A percentile compares a stretch with the other conserved stretches of the same genome.
Conservation (phyloP, 2,113 vertebrate species). For the Platichthys stellatus region DNA sequence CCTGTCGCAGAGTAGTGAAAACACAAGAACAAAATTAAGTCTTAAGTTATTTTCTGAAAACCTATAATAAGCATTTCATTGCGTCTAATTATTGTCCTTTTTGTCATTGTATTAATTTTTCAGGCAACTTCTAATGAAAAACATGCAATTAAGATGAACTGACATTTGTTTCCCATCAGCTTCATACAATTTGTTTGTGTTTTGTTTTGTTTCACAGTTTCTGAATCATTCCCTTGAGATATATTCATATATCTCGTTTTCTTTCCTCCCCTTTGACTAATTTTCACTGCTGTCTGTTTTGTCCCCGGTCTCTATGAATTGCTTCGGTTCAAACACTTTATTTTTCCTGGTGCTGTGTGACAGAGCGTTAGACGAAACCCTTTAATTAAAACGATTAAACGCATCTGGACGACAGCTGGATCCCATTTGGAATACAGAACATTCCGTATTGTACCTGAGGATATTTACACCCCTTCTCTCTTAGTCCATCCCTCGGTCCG, state of each 20-base stretch:
- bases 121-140: too few relatives aligned
- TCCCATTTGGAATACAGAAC: constrained; percentile 19
- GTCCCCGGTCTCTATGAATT: neutral
- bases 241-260: neutral
- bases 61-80: neutral
- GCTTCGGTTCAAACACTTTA: neutral
- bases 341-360: neutral
- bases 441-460: constrained; percentile 8
- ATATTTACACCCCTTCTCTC: neutral
- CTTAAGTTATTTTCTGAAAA: neutral
- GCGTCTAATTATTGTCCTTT: neutral
- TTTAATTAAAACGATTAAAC: constrained; percentile 30
- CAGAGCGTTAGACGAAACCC: constrained; percentile 7
- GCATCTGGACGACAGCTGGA: constrained; percentile 31
- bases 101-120: too few relatives aligned
- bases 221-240: neutral
- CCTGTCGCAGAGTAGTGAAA: constrained; percentile 8
- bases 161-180: neutral
- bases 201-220: neutral
- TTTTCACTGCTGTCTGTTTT: neutral
- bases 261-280: neutral
- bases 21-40: neutral
- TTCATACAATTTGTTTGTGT: neutral
- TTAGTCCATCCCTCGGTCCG: neutral
- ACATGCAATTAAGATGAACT: neutral